These are phyloP conservation scores for Lingula anatina DNA, from an alignment of 2,888 invertebrate species.

Conservation along the genomic window DNA sequence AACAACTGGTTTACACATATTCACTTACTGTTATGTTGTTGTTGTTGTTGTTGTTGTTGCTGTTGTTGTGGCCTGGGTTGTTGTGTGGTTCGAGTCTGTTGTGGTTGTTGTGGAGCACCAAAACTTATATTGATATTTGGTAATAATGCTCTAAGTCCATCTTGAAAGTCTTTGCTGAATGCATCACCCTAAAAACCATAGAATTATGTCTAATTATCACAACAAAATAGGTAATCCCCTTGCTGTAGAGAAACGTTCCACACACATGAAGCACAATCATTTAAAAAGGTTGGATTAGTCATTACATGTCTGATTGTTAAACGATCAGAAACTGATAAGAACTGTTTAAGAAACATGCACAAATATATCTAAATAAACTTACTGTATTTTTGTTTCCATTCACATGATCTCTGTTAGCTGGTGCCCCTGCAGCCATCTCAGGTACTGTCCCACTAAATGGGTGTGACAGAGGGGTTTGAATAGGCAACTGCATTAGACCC, in stretches of 20 bases:
- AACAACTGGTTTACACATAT: neutral
- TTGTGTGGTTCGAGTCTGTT: conserved; percentile 4
- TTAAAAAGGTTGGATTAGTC: too few species aligned
- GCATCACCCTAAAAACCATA: conserved; percentile 22
- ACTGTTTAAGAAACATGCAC: conserved; percentile 1
- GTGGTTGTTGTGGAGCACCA: conserved; percentile 25
- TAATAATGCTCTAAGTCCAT: conserved; percentile 52
- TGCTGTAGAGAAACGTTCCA: too few species aligned
- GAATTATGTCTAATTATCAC: too few species aligned
- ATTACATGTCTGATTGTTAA: too few species aligned
- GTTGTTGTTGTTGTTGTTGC: conserved; percentile 5
- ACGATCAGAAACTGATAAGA: neutral
- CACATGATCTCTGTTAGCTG: too few species aligned
- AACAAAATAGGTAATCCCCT: too few species aligned
- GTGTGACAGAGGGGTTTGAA: conserved; percentile 7
- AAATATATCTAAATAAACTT: too few species aligned
- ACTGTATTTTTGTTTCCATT: too few species aligned
- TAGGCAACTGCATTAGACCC: conserved; percentile 10
- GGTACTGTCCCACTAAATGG: conserved; percentile 6
- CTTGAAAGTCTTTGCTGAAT: conserved; percentile 57
- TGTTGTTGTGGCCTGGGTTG: conserved; percentile 10
- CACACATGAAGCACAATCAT: too few species aligned
- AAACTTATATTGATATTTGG: conserved; percentile 55
- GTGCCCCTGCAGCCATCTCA: conserved; percentile 2
- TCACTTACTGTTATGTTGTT: neutral